Percentiles rank a stretch among this genome's conserved stretches.
phyloP scores from a whole-genome alignment of 2,113 vertebrate genomes.

The Zingel zingel region DNA sequence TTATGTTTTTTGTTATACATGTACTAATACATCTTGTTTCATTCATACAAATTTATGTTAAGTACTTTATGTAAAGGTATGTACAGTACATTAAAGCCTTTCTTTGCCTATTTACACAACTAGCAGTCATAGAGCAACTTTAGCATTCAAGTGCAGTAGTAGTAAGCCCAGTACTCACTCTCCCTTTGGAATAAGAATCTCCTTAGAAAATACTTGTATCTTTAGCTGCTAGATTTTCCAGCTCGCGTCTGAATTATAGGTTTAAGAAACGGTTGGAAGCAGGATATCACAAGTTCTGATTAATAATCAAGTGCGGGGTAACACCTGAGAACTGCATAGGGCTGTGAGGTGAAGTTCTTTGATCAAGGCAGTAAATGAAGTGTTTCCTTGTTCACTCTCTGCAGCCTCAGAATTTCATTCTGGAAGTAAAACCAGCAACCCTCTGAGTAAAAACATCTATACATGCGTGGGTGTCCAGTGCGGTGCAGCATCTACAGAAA shows the following conservation, averaged over 20 bases:
- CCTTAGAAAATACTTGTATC: not conserved
- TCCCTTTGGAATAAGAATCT: not conserved
- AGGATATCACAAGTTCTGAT: not conserved
- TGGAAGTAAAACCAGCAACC: not conserved
- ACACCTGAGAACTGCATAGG: not conserved
- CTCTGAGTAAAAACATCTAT: not conserved
- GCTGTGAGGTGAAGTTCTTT: not conserved
- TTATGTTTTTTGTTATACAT: not conserved
- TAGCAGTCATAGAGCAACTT: too few relatives aligned
- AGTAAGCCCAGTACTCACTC: not conserved
- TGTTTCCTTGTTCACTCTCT: not conserved
- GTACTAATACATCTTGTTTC: not conserved
- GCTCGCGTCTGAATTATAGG: not conserved
- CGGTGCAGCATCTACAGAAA: not conserved
- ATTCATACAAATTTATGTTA: not conserved
- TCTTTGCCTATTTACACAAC: not conserved
- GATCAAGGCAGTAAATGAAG: conserved; percentile 6
- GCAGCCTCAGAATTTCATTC: not conserved
- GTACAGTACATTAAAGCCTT: not conserved
- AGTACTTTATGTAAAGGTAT: too few relatives aligned
- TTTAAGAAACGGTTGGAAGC: not conserved
- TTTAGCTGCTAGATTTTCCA: not conserved
- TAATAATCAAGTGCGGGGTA: not conserved
- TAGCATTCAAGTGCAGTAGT: not conserved
- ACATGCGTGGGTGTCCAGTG: not conserved